phyloP scores from a whole-genome alignment of 1,140 invertebrate species.

The Rhopalosiphum padi region DNA sequence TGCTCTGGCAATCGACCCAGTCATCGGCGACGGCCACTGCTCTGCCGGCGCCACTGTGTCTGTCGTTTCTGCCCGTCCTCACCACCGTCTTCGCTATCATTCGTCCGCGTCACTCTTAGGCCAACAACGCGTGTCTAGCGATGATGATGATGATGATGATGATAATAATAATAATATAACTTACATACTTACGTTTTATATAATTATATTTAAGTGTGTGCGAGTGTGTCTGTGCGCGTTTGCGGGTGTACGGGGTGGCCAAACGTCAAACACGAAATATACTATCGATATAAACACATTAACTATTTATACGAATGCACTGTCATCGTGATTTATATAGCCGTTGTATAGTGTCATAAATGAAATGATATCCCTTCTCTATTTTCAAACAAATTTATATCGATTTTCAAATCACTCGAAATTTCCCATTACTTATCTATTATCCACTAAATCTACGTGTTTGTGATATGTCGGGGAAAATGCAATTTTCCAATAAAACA shows the following conservation, averaged over 20 bases:
- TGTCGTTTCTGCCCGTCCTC: background rate
- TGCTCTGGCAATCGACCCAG: slow-evolving; percentile 41
- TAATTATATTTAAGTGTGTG: too few relatives aligned
- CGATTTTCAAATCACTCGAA: background rate
- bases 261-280: background rate
- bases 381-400: too few relatives aligned
- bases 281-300: background rate
- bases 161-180: background rate
- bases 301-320: too few relatives aligned
- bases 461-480: background rate
- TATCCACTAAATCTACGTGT: background rate
- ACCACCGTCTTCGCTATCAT: background rate
- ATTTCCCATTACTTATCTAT: background rate
- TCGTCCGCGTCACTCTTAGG: background rate
- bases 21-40: background rate
- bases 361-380: background rate
- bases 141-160: background rate
- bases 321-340: too few relatives aligned
- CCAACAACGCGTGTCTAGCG: background rate
- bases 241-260: background rate
- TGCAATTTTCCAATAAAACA: background rate
- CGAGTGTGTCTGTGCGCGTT: too few relatives aligned
- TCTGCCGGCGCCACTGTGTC: background rate
- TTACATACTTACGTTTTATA: background rate
- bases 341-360: background rate